Percentiles rank a stretch among this genome's conserved stretches.
phyloP scores from a whole-genome alignment of 2,113 vertebrate species.

The Alethe castanea region DNA sequence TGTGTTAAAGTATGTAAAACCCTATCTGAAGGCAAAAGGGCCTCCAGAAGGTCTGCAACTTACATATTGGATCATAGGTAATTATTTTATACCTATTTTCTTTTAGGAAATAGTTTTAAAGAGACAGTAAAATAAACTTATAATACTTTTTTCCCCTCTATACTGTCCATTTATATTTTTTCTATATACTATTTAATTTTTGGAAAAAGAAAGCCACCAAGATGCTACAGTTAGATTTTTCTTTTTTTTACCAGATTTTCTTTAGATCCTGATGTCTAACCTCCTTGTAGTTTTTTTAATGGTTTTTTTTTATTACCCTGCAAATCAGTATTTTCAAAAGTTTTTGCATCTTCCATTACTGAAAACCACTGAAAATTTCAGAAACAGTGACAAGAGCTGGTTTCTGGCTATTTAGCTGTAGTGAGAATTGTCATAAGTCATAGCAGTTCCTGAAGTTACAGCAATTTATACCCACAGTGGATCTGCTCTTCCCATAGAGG shows the following conservation, averaged over 20 bases:
- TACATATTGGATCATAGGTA: constrained; percentile 87
- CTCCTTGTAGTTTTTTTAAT: not conserved
- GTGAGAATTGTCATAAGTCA: not conserved
- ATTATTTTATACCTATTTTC: constrained; percentile 19
- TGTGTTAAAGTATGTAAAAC: constrained; percentile 91
- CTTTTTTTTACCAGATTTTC: not conserved
- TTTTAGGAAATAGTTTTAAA: not conserved
- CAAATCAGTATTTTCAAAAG: constrained; percentile 22
- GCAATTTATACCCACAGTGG: not conserved
- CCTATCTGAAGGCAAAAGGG: constrained; percentile 85
- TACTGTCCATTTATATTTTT: not conserved
- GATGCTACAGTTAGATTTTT: not conserved
- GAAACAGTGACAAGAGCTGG: not conserved
- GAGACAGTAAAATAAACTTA: not conserved
- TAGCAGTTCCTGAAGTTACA: not conserved
- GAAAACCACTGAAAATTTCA: not conserved
- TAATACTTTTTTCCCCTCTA: not conserved
- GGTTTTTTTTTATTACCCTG: not conserved
- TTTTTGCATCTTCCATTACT: constrained; percentile 23
- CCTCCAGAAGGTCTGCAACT: constrained; percentile 86
- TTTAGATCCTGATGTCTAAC: not conserved
- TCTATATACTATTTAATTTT: not conserved
- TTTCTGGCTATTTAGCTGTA: not conserved
- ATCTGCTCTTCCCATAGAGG: not conserved
- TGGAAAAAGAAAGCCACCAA: not conserved